Base-by-base conservation (phyloP, 2,888 invertebrate genomes). In the Acronicta psi region DNA sequence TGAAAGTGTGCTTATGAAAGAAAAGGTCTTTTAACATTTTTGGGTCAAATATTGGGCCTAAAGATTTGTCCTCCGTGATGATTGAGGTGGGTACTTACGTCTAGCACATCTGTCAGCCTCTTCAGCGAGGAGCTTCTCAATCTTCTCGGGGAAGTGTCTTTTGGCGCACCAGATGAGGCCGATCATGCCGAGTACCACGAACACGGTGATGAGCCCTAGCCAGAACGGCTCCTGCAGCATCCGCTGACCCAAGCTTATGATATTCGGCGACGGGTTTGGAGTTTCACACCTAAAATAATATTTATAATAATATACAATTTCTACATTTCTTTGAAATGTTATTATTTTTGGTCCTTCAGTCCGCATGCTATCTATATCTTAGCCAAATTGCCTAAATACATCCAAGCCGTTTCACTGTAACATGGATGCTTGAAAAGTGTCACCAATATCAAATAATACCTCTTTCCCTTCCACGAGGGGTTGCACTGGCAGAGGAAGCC, bases 141-240 rank as follows among this genome's bases (percentile, higher is more conserved):
- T 96, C 88, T 97, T 97, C 84, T 97, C 97, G 0, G 97, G 97
- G 86, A 98, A 98, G 88, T 97, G 97, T 49, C 97, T 93, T 84
- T 97, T 97, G 73, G 97, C 97, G 85, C 97, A 97, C 96, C 97
- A 97, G 16, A 97, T 95, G 49, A 97, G 91, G 14, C 97, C 97
- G 71, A 98, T 97, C 66, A 97, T 95, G 49, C 96, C 96, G 78
- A 98, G 95, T 0, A 98, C 97, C 10, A 96, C 95, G 78, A 97
- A 96, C 0, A 98, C 97, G 0, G 98, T 97, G 85, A 98, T 97
- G 37, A 98, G 94, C 0, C 98, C 98, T 41, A 98, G 93, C 98
- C 98, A 98, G 88, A 98, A 98, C 0, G 98, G 98, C 84, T 98
- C 98, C 76, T 97, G 97, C 29, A 98, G 92, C 96, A 98, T 97